Evolutionary conservation across 2,797 vertebrate genomes (phyloP), one percentile per base, ranked within the genome.

Genomic region (Lateolabrax maculatus): DNA sequence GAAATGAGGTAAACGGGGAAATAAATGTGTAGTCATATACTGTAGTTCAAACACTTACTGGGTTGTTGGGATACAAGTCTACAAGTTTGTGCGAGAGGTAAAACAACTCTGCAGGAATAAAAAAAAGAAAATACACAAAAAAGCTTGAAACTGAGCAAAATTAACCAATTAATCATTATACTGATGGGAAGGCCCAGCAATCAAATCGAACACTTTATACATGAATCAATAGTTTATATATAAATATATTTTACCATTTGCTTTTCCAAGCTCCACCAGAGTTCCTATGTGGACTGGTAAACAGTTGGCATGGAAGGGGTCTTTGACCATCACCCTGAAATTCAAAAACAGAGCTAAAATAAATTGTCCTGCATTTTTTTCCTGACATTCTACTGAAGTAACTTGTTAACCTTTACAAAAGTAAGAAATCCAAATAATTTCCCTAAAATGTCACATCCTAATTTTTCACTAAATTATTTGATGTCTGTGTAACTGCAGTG

Each of bases 211-310:
- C 1, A 18, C 3, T 46, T 12, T 6, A 55, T 58, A 1, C 6
- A 16, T 27, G 1, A 44, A 76, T 29, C 6, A 15, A 18, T 3
- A 3, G 3, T 37, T 8, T 9, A 55, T 15, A 8, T 0, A n/a
- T n/a, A n/a, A n/a, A n/a, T n/a, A 21, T 60, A 46, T 55, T 94
- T 95, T 95, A 99, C 98, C 98, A 79, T 99, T 99, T 84, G 98
- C 96, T 96, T 99, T 99, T 87, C 97, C 99, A 72, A 99, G 96
- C 81, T 99, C 98, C 87, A 99, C 98, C 75, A 99, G 93, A 0
- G 98, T 99, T 88, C 98, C 98, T 94, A 99, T 99, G 86, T 99
- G 98, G 61, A 99, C 98, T 48, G 98, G 98, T 92, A 99, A 96
- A 94, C 98, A 99, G 89, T 96, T 99, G 78, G 98, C 98, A 91